Percentiles rank a stretch among this genome's conserved stretches.
phyloP scores from a whole-genome alignment of 2,113 vertebrate species.

The Rhinolophus ferrumequinum region DNA sequence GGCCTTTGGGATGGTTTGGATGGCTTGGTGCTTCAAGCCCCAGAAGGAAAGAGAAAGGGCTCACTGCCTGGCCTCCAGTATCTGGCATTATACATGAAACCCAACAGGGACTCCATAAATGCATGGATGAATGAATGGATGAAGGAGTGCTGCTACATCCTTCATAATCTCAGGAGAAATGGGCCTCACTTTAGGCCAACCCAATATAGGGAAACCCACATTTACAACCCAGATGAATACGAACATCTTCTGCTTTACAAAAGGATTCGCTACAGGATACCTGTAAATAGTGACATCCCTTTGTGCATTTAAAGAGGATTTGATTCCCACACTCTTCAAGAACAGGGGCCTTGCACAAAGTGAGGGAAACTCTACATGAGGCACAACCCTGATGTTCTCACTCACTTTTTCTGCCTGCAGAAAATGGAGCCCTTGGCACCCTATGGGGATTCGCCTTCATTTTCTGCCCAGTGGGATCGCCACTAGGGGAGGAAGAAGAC shows the following conservation, averaged over 20 bases:
- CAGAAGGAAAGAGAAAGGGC: background rate
- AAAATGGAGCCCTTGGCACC: background rate
- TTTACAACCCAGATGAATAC: background rate
- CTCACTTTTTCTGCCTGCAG: background rate
- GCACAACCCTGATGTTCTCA: background rate
- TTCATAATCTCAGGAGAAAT: background rate
- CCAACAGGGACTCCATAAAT: background rate
- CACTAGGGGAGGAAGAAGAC: background rate
- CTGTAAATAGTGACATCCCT: background rate
- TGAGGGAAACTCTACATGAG: background rate
- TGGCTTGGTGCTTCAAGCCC: background rate
- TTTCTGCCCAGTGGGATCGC: constrained; percentile 24
- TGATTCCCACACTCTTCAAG: background rate
- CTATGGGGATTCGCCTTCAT: background rate
- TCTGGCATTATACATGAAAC: background rate
- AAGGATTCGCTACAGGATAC: constrained; percentile 14
- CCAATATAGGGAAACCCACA: background rate
- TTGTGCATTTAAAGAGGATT: background rate
- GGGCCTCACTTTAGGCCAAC: background rate
- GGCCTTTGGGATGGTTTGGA: background rate
- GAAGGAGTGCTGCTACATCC: background rate
- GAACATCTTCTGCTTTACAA: background rate
- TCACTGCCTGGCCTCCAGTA: background rate
- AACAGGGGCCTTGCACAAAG: background rate
- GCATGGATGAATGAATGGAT: background rate